Conservation (phyloP, 2,888 invertebrate genomes). For the Ochropacha duplaris region DNA sequence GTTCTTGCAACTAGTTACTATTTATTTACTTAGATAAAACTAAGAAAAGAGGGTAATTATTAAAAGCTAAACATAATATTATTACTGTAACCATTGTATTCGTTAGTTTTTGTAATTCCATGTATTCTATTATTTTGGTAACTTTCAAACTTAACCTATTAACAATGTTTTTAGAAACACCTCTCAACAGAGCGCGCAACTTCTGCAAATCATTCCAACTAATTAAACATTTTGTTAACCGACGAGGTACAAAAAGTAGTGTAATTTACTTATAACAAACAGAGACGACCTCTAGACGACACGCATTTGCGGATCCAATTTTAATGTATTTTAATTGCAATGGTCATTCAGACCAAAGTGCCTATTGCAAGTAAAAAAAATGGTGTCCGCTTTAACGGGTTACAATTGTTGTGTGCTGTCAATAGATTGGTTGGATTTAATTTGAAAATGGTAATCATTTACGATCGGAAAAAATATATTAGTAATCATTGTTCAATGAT, state of each 20-base stretch:
- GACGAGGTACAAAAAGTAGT: constrained; percentile 16
- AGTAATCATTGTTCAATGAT: neutral
- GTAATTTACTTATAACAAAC: neutral
- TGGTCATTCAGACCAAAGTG: neutral
- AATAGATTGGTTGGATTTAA: neutral
- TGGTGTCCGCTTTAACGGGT: neutral
- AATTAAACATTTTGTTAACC: constrained; percentile 48
- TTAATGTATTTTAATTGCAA: neutral
- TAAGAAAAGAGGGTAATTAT: too few relatives aligned
- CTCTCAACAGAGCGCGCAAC: constrained; percentile 24
- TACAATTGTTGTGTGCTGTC: neutral
- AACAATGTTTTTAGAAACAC: constrained; percentile 49
- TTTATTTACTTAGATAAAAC: too few relatives aligned
- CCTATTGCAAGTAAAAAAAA: neutral
- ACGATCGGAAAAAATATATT: neutral
- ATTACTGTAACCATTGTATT: neutral
- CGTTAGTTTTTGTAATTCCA: constrained; percentile 17
- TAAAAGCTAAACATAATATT: neutral
- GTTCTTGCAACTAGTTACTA: too few relatives aligned
- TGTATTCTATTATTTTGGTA: constrained; percentile 33
- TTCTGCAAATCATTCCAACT: constrained; percentile 63
- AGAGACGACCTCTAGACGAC: neutral
- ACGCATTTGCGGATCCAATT: neutral
- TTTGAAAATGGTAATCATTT: neutral
- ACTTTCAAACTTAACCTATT: constrained; percentile 61